Percentiles rank a stretch among this genome's conserved stretches.
phyloP scores from a whole-genome alignment of 2,797 vertebrate species.

The Argentina silus region DNA sequence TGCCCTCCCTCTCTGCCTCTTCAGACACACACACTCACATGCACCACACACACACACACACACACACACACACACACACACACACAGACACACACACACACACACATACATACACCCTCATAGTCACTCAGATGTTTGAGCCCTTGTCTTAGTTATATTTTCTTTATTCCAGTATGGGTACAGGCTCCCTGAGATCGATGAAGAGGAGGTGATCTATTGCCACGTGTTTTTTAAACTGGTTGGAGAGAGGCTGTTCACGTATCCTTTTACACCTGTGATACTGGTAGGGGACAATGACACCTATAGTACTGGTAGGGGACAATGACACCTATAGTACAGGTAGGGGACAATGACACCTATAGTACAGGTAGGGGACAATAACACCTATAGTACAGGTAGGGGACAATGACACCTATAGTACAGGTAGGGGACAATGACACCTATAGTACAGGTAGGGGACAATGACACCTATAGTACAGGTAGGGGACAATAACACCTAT shows the following conservation, averaged over 20 bases:
- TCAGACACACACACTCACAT: background rate
- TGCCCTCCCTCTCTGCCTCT: background rate
- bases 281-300: too few relatives aligned
- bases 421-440: background rate
- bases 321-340: too few relatives aligned
- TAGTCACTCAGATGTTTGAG: too few relatives aligned
- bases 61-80: background rate
- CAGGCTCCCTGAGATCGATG: conserved; percentile 79
- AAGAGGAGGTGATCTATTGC: conserved; percentile 78
- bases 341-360: background rate
- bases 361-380: background rate
- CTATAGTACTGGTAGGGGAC: background rate
- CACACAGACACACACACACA: background rate
- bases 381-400: too few relatives aligned
- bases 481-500: background rate
- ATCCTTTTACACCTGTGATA: conserved; percentile 71
- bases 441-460: background rate
- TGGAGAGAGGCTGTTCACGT: conserved; percentile 84
- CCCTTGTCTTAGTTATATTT: conserved; percentile 15
- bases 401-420: too few relatives aligned
- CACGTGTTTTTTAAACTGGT: conserved; percentile 86
- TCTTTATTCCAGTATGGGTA: conserved; percentile 85
- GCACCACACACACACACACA: background rate
- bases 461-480: too few relatives aligned
- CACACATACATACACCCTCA: background rate